phyloP scores from a whole-genome alignment of 2,113 vertebrate species.

The Vulpes ferrilata region DNA sequence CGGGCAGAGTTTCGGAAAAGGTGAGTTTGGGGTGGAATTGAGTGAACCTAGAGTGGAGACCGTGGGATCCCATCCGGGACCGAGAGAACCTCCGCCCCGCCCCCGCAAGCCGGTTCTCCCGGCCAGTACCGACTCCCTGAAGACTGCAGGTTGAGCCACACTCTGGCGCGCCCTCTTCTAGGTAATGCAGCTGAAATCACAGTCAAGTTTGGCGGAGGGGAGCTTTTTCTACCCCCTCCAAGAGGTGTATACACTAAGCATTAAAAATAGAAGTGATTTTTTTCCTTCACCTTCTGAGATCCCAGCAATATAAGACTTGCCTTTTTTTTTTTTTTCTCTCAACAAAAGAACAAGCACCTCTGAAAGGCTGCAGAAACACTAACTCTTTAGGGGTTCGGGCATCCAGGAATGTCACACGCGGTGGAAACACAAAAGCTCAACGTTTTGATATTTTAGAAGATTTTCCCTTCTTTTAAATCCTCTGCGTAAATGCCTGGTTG shows the following conservation, averaged over 20 bases:
- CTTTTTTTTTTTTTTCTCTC: slow-evolving; percentile 72
- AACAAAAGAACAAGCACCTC: slow-evolving; percentile 64
- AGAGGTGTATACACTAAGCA: slow-evolving; percentile 23
- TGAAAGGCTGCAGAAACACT: slow-evolving; percentile 53
- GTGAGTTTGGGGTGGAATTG: slow-evolving; percentile 30
- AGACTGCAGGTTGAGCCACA: background rate
- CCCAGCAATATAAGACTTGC: slow-evolving; percentile 53
- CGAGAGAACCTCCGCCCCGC: background rate
- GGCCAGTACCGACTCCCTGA: background rate
- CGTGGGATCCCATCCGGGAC: background rate
- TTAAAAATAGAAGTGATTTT: slow-evolving; percentile 63
- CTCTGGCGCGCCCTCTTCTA: slow-evolving; percentile 21
- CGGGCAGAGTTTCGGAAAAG: background rate
- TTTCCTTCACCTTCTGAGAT: slow-evolving; percentile 51
- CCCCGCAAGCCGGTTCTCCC: background rate
- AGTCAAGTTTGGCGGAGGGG: slow-evolving; percentile 41
- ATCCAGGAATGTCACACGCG: slow-evolving; percentile 52
- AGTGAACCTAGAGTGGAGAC: background rate
- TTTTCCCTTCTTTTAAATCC: slow-evolving; percentile 37
- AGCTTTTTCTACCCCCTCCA: background rate
- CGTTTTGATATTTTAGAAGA: slow-evolving; percentile 72
- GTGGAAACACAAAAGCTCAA: slow-evolving; percentile 72
- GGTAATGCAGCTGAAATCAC: slow-evolving; percentile 48
- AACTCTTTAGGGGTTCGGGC: slow-evolving; percentile 66
- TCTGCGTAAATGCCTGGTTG: slow-evolving; percentile 47